A percentile compares a stretch with the other conserved stretches of the same genome.
Evolutionary conservation across 2,888 invertebrate genomes (phyloP).

Genomic region (Lasioglossum morio): DNA sequence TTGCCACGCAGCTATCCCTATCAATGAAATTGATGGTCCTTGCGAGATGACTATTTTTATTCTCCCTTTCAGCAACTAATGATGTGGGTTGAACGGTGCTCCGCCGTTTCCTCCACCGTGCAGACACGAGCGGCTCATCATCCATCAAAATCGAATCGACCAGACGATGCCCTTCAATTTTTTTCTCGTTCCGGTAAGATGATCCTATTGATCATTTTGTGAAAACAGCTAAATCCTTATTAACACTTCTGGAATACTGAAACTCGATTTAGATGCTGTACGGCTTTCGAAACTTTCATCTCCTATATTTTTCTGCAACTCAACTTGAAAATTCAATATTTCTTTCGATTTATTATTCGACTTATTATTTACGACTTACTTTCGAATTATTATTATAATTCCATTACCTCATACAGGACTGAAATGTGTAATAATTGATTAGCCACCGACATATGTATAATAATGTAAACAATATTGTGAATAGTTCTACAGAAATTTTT

Average conservation of each 20-base stretch:
- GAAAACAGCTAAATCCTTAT: not conserved
- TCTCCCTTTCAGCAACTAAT: constrained; percentile 58
- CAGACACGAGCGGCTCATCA: constrained; percentile 39
- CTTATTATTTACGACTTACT: too few species aligned
- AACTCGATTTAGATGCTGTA: not conserved
- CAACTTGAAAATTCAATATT: too few species aligned
- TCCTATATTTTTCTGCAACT: not conserved
- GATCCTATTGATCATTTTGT: constrained; percentile 4
- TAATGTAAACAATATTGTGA: too few species aligned
- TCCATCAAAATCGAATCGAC: constrained; percentile 69
- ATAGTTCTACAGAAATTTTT: too few species aligned
- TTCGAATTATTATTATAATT: too few species aligned
- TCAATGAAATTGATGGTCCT: constrained; percentile 57
- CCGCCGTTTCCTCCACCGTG: constrained; percentile 1
- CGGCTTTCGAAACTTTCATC: too few species aligned
- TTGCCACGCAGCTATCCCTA: constrained; percentile 35
- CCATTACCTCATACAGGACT: too few species aligned
- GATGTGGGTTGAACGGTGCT: constrained; percentile 52
- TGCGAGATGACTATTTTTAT: constrained; percentile 50
- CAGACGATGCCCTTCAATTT: constrained; percentile 46
- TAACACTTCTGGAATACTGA: not conserved
- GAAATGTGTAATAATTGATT: too few species aligned
- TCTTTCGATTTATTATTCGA: too few species aligned
- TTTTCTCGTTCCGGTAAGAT: constrained; percentile 32
- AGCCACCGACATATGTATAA: too few species aligned